A percentile compares a stretch with the other conserved stretches of the same genome.
These are phyloP conservation scores for Ischnus inquisitorius DNA, from an alignment of 2,888 invertebrate genomes.

Conservation along the genomic window DNA sequence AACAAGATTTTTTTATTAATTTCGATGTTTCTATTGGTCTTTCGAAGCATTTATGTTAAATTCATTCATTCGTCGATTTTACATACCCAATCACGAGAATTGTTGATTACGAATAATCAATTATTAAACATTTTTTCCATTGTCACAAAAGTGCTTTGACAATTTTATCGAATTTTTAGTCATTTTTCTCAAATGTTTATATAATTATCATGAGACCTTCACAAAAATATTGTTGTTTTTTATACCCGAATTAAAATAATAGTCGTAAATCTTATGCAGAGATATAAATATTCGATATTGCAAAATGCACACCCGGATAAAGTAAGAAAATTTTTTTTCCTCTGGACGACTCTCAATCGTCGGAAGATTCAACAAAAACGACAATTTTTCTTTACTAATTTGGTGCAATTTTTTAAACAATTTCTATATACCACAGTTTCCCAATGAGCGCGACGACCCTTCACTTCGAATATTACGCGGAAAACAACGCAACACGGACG, in stretches of 20 bases:
- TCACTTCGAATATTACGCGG: too few species aligned
- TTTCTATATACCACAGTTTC: slow-evolving; percentile 86
- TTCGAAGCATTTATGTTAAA: neutral
- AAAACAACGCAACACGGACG: too few species aligned
- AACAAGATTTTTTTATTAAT: neutral
- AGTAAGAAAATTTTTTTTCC: slow-evolving; percentile 81
- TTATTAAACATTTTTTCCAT: too few species aligned
- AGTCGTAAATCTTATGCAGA: too few species aligned
- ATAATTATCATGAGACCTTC: neutral
- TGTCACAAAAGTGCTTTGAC: neutral
- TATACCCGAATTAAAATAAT: too few species aligned
- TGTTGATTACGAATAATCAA: too few species aligned
- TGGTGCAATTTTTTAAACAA: too few species aligned
- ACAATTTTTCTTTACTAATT: slow-evolving; percentile 1
- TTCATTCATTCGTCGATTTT: neutral
- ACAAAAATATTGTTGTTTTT: too few species aligned
- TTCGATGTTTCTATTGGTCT: neutral
- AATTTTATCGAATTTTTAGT: neutral
- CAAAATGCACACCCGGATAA: slow-evolving; percentile 86
- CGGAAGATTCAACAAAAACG: neutral
- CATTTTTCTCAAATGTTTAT: neutral
- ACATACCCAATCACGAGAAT: neutral
- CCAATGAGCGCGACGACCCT: slow-evolving; percentile 91
- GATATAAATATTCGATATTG: too few species aligned
- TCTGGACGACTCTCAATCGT: neutral